Conservation (phyloP, 2,797 vertebrate species). For the Leuciscus waleckii region DNA sequence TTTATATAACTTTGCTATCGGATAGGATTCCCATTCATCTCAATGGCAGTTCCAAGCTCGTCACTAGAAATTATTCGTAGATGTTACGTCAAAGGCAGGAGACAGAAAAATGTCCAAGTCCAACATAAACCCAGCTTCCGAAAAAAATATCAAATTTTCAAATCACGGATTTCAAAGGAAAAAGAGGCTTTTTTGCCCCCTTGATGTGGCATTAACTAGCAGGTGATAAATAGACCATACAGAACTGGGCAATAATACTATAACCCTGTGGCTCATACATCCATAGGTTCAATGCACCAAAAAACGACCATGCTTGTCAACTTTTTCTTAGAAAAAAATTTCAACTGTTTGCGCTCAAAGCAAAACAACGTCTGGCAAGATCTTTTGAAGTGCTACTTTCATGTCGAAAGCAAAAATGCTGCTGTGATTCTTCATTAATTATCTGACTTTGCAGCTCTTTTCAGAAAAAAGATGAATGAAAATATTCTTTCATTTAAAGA, state of each 20-base stretch:
- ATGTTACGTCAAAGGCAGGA: neutral
- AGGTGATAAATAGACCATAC: neutral
- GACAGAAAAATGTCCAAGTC: neutral
- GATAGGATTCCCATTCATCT: neutral
- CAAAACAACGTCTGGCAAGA: constrained; percentile 15
- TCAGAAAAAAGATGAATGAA: neutral
- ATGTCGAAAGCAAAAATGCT: constrained; percentile 27
- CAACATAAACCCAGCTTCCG: neutral
- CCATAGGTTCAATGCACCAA: neutral
- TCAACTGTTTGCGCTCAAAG: neutral
- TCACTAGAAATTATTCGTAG: neutral
- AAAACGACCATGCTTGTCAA: constrained; percentile 1
- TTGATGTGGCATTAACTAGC: neutral
- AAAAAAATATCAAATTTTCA: neutral
- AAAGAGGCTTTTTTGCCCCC: neutral
- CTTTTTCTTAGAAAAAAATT: constrained; percentile 1
- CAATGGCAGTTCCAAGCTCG: neutral
- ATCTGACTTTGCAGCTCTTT: neutral
- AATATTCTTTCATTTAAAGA: neutral
- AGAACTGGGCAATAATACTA: neutral
- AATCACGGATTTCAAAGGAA: neutral
- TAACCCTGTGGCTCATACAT: neutral
- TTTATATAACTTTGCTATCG: neutral
- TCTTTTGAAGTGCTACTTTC: constrained; percentile 32
- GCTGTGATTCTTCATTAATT: constrained; percentile 18